Evolutionary conservation across 2,797 vertebrate species (phyloP).

Genomic region (Etheostoma perlongum): DNA sequence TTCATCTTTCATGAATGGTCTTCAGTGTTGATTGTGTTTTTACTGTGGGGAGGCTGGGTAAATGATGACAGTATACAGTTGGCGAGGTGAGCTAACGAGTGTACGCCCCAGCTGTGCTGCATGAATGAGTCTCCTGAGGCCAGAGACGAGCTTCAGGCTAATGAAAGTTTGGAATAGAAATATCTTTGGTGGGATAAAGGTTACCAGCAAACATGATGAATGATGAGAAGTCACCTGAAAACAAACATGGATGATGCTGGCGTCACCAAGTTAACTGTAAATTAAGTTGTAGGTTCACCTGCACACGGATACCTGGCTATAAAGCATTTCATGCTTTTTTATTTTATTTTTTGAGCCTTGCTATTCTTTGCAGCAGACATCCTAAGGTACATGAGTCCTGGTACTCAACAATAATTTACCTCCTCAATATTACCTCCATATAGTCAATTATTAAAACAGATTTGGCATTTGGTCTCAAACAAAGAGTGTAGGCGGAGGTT

Average conservation of each 20-base stretch:
- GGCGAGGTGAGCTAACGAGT: constrained; percentile 30
- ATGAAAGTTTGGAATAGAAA: constrained; percentile 5
- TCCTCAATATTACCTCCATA: neutral
- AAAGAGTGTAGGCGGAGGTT: constrained; percentile 40
- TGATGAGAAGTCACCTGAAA: neutral
- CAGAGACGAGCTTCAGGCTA: constrained; percentile 18
- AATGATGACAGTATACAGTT: constrained; percentile 33
- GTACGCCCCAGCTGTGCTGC: constrained; percentile 21
- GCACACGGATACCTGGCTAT: neutral
- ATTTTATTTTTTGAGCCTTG: neutral
- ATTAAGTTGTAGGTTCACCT: neutral
- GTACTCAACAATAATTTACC: neutral
- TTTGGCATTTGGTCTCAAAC: constrained; percentile 11
- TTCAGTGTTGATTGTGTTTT: constrained; percentile 39
- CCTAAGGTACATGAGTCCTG: neutral
- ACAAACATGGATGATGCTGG: neutral
- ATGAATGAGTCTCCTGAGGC: constrained; percentile 38
- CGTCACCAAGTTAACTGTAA: neutral
- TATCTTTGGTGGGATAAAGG: neutral
- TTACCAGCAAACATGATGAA: neutral
- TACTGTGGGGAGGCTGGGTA: constrained; percentile 20
- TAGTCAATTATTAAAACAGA: constrained; percentile 32
- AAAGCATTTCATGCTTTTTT: neutral
- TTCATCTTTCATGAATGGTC: constrained; percentile 56
- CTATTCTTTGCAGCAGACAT: neutral